Base-by-base conservation (phyloP, 1,140 invertebrate genomes). In the Mercenaria mercenaria region DNA sequence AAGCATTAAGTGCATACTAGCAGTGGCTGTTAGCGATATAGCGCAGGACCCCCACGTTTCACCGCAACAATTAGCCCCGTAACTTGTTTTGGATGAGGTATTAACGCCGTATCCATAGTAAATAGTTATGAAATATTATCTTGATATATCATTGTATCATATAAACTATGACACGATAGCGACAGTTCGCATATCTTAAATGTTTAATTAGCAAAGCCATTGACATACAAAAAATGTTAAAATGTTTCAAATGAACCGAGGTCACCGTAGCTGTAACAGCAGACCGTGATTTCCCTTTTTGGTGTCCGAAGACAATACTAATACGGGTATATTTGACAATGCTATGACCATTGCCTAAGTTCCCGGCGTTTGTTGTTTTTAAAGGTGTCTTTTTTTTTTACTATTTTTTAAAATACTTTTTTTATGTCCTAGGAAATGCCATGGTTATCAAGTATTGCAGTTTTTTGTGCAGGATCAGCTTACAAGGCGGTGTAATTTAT, bases 91-190 rank as follows among this genome's bases (percentile, higher is more conserved):
- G 10, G 23, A 29, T 59, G 52, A 23, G 15, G 20, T 59, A 59
- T 15, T 32, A 3, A 72, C 29, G 10, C 0, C 11, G 34, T 39
- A 72, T 39, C 67, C 34, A 39, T 39, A 23, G 34, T 82, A 64
- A 82, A 82, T 39, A 41, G 41, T 41, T 67, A 82, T 82, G 80
- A 82, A 82, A 39, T 82, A 67, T 82, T 64, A 82, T 67, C 56
- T 26, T 79, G 50, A 59, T 56, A 59, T 23, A 37, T 3, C 13
- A 41, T 52, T 3, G 29, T 43, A 67, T 47, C 15, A 50, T 64
- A 82, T 32, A 67, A 82, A 61, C 56, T 81, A n/a, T 81, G 79
- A 81, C 79, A 81, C 29, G 47, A 34, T 15, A 59, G 6, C 34
- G 79, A 37, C 32, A 41, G 41, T 26, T 15, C 29, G 80, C 29